phyloP scores from a whole-genome alignment of 2,888 invertebrate genomes.

The Pandemis corylana region DNA sequence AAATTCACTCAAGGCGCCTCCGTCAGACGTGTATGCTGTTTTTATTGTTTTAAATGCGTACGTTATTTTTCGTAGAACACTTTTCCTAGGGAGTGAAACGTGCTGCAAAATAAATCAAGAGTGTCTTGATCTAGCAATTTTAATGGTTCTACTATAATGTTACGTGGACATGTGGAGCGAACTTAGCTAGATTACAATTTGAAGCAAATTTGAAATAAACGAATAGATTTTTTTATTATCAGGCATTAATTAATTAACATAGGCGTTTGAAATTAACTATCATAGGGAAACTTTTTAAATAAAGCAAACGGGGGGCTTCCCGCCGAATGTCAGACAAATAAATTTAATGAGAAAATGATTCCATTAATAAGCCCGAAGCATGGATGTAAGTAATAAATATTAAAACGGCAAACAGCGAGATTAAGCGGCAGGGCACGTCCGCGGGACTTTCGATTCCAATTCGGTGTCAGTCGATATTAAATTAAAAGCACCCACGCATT shows the following conservation, averaged over 20 bases:
- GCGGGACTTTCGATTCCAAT: conserved; percentile 82
- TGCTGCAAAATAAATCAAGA: conserved; percentile 43
- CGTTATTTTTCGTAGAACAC: conserved; percentile 71
- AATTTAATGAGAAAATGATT: conserved; percentile 27
- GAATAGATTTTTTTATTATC: background rate
- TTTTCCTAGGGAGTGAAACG: conserved; percentile 43
- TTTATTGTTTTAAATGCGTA: conserved; percentile 80
- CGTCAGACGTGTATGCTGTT: conserved; percentile 69
- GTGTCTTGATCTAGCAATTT: conserved; percentile 55
- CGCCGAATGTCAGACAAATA: background rate
- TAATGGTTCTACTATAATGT: conserved; percentile 17
- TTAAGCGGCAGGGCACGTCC: conserved; percentile 78
- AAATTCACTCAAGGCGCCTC: conserved; percentile 75
- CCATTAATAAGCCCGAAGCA: conserved; percentile 53
- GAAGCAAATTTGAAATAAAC: background rate
- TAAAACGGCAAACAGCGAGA: conserved; percentile 66
- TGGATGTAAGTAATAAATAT: conserved; percentile 66
- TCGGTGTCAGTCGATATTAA: conserved; percentile 84
- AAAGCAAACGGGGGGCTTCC: background rate
- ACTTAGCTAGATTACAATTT: background rate
- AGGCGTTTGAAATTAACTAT: background rate
- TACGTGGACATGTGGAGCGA: background rate
- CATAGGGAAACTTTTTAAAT: background rate
- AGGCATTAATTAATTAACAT: background rate
- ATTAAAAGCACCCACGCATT: conserved; percentile 84